Evolutionary conservation across 2,113 vertebrate genomes (phyloP), one percentile per base, ranked within the genome.

Genomic region (Leucopternis melanops): DNA sequence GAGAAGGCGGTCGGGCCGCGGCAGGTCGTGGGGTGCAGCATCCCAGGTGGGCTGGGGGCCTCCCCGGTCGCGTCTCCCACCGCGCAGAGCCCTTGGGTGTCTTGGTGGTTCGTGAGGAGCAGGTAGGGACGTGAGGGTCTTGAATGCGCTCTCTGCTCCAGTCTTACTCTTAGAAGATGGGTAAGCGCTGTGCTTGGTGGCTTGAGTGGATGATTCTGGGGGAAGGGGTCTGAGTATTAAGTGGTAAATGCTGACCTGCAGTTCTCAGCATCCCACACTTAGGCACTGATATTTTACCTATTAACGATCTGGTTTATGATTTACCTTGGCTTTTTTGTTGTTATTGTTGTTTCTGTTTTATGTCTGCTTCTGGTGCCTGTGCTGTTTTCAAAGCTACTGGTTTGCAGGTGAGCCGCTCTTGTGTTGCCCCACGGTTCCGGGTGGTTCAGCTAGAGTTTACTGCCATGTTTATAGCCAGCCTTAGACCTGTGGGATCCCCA

Each of bases 261-360:
- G 0, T 49, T 81, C 42, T 18, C 50, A 4, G 40, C 55, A 21
- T 38, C 72, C 21, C 21, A 1, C 16, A 0, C 27, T 70, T 69
- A 6, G 1, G 1, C 5, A 4, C 6, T n/a, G 50, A 1, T 44
- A 6, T 40, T n/a, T 85, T 42, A 27, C 40, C 15, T 7, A 16
- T 78, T 40, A 36, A 63, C 10, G 4, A 29, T 21, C 22, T 40
- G 50, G 2, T 9, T 58, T 69, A 22, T 19, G 13, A 45, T 21
- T 38, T 27, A 25, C 59, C 23, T 34, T 3, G 54, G 11, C 13
- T 3, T n/a, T 62, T 61, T 20, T 29, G 8, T 29, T 54, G 16
- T 27, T 52, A 10, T 29, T 54, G 50, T 4, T 49, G 47, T 4
- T 32, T 34, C 8, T 11, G 3, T 34, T 70, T 63, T 23, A 15